Conservation (phyloP, 2,797 vertebrate species). For the Myotis myotis region DNA sequence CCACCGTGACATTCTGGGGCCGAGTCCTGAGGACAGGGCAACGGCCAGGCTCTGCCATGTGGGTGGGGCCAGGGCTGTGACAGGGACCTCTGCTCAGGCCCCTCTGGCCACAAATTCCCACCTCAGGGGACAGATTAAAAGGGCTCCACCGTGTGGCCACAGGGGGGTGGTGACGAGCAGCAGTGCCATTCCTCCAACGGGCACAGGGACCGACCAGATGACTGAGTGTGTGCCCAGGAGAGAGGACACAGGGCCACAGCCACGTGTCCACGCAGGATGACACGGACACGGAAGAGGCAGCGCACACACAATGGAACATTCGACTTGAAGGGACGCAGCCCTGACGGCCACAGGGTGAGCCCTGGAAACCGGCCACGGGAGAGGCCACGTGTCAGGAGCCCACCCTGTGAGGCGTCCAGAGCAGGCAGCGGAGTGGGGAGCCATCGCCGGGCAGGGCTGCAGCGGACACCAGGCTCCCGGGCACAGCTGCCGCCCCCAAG, state of each 20-base stretch:
- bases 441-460: neutral
- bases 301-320: fast-evolving
- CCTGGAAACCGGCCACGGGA: neutral
- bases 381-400: neutral
- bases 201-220: fast-evolving
- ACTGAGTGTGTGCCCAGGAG: too few relatives aligned
- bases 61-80: neutral
- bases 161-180: fast-evolving
- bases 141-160: fast-evolving
- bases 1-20: neutral
- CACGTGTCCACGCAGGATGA: fast-evolving
- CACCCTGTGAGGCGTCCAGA: too few relatives aligned
- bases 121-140: neutral
- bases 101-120: neutral
- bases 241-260: neutral
- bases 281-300: neutral
- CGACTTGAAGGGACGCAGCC: neutral
- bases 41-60: neutral
- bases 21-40: too few relatives aligned
- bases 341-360: neutral
- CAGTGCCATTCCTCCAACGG: too few relatives aligned
- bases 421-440: too few relatives aligned
- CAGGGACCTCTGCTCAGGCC: neutral
- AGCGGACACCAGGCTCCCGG: neutral
- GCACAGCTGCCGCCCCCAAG: too few relatives aligned